A percentile compares a stretch with the other conserved stretches of the same genome.
Evolutionary conservation across 2,888 invertebrate genomes (phyloP).

Genomic region (Stenotaenia linearis): DNA sequence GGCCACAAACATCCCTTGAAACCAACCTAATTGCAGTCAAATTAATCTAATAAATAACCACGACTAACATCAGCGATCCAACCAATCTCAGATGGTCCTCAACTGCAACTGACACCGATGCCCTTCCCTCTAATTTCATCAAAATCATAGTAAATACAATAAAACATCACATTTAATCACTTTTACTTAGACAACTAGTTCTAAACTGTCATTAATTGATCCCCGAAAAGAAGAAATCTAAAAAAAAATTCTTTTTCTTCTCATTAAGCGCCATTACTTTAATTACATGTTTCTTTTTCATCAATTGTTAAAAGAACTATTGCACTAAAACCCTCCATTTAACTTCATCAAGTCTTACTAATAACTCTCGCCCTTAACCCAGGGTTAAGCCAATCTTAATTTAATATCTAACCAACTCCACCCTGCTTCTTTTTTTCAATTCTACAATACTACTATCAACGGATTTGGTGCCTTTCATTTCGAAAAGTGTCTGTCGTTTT

Average conservation of each 20-base stretch:
- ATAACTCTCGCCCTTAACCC: slow-evolving; percentile 4
- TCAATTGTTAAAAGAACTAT: background rate
- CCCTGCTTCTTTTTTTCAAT: background rate
- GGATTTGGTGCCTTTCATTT: slow-evolving; percentile 3
- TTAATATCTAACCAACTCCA: background rate
- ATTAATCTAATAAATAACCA: background rate
- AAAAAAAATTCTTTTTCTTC: background rate
- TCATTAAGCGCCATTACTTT: background rate
- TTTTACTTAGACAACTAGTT: background rate
- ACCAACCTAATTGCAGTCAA: slow-evolving; percentile 1
- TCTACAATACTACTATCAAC: background rate
- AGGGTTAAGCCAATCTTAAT: background rate
- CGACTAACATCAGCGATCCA: background rate
- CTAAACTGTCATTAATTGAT: background rate
- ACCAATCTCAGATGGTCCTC: background rate
- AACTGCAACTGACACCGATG: background rate
- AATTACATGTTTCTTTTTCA: background rate
- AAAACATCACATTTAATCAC: background rate
- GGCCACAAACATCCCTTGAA: slow-evolving; percentile 2
- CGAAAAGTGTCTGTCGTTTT: slow-evolving; percentile 9
- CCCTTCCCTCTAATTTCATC: background rate
- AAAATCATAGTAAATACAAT: background rate
- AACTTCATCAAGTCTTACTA: background rate
- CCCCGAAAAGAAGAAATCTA: background rate
- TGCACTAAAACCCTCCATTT: background rate